phyloP scores from a whole-genome alignment of 53 echinoderm and acorn worm genomes.

The Holothuria scabra region DNA sequence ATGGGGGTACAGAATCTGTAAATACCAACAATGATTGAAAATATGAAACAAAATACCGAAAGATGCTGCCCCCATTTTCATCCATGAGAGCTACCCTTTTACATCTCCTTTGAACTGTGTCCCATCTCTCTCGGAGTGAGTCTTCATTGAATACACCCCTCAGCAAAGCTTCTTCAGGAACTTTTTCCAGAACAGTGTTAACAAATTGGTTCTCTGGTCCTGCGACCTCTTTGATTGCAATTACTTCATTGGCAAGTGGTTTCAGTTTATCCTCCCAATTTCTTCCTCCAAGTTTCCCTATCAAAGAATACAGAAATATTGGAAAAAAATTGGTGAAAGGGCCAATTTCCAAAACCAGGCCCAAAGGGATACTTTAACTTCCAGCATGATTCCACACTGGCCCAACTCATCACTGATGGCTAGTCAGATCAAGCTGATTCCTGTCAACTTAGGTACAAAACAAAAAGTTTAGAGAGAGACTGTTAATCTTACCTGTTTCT shows the following conservation, averaged over 20 bases:
- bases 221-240: slow-evolving; percentile 82
- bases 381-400: too few species aligned
- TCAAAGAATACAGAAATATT: not conserved
- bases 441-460: too few species aligned
- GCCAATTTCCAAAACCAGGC: too few species aligned
- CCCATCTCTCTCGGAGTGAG: slow-evolving; percentile 81
- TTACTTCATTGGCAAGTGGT: slow-evolving; percentile 83
- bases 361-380: too few species aligned
- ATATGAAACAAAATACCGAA: slow-evolving; percentile 81
- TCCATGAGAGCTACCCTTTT: slow-evolving; percentile 84
- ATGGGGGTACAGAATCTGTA: slow-evolving; percentile 64
- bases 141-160: slow-evolving; percentile 86
- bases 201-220: slow-evolving; percentile 76
- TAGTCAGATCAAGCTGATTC: too few species aligned
- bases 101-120: slow-evolving; percentile 73
- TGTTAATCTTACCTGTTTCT: slow-evolving; percentile 63
- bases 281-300: slow-evolving; percentile 70
- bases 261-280: slow-evolving; percentile 72
- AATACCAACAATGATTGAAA: slow-evolving; percentile 89
- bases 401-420: too few species aligned
- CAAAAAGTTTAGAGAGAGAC: not conserved
- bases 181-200: slow-evolving; percentile 63
- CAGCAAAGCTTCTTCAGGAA: slow-evolving; percentile 81
- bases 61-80: slow-evolving; percentile 76
- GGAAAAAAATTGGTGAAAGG: not conserved